Base-by-base conservation (phyloP, 2,797 vertebrate genomes). In the Protonibea diacanthus region DNA sequence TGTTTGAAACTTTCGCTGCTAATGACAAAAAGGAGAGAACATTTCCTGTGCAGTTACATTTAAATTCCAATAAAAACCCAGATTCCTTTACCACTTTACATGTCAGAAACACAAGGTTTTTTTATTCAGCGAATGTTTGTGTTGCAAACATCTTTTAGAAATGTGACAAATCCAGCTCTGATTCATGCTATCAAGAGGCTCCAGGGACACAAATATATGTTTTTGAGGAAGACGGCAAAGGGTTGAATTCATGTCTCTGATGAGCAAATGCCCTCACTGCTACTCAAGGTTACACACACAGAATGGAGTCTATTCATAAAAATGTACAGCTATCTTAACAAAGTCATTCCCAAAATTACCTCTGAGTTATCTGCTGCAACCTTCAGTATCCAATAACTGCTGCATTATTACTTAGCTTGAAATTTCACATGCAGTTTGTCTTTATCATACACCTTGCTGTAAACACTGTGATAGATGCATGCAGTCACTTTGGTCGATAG, bases 281-380 rank as follows among this genome's bases (percentile, higher is more conserved):
- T 49, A 7, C 62, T 82, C 83, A 88, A 83, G 86, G 85, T 79
- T 84, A 25, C 44, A 9, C 61, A 71, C 78, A 86, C 63, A 86
- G n/a, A 78, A 49, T 45, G 38, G 47, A 83, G 68, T 45, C 71
- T 80, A 52, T 83, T 88, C 74, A 83, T 76, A 51, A 78, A 81
- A 81, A 81, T 8, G 14, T 47, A 40, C 69, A 0, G 11, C 51
- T 51, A 53, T 21, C 29, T 70, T 18, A 68, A 64, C 77, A 84
- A 89, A 75, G 78, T 67, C 64, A 38, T 71, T 83, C 57, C 55
- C 55, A 68, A 87, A 87, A 83, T 74, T 57, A 80, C 56, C 23
- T n/a, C 29, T 0, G 29, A 72, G 48, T 61, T 60, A 80, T 78
- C 61, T 49, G 23, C 38, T 8, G 0, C 69, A 74, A 61, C 79